These are phyloP conservation scores for Thecophora atra DNA, from an alignment of 2,888 invertebrate genomes.

Conservation along the genomic window DNA sequence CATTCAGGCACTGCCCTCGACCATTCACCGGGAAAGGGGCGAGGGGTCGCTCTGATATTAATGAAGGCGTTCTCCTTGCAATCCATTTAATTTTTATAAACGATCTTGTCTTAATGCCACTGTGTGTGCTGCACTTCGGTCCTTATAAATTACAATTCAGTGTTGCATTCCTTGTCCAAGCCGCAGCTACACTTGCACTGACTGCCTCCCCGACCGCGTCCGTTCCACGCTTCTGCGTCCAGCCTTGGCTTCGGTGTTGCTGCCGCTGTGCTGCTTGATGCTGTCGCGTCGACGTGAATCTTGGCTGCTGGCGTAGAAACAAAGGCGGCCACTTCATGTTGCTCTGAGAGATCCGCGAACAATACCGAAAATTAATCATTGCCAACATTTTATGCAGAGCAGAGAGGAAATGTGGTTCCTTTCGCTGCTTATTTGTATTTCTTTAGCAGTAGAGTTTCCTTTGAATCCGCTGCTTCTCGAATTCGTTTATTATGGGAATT, in stretches of 20 bases:
- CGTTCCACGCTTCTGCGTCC: not conserved
- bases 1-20: not conserved
- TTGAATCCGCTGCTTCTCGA: no score
- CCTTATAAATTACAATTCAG: slow-evolving; percentile 51
- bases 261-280: not conserved
- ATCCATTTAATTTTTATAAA: slow-evolving; percentile 60
- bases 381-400: not conserved
- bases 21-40: not conserved
- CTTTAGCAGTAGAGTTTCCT: no score
- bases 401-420: no score
- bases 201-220: not conserved
- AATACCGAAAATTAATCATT: slow-evolving; percentile 33
- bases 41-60: slow-evolving; percentile 53
- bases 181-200: slow-evolving; percentile 27
- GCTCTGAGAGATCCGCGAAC: slow-evolving; percentile 29
- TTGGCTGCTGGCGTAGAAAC: slow-evolving; percentile 10
- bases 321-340: slow-evolving; percentile 21
- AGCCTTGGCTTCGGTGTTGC: not conserved
- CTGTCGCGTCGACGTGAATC: slow-evolving; percentile 21
- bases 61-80: slow-evolving; percentile 61
- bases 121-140: slow-evolving; percentile 48
- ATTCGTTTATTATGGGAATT: no score
- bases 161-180: not conserved
- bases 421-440: no score
- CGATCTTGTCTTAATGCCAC: slow-evolving; percentile 56